A percentile compares a stretch with the other conserved stretches of the same genome.
phyloP scores from a whole-genome alignment of 2,797 vertebrate species.

The Diplodus sargus region DNA sequence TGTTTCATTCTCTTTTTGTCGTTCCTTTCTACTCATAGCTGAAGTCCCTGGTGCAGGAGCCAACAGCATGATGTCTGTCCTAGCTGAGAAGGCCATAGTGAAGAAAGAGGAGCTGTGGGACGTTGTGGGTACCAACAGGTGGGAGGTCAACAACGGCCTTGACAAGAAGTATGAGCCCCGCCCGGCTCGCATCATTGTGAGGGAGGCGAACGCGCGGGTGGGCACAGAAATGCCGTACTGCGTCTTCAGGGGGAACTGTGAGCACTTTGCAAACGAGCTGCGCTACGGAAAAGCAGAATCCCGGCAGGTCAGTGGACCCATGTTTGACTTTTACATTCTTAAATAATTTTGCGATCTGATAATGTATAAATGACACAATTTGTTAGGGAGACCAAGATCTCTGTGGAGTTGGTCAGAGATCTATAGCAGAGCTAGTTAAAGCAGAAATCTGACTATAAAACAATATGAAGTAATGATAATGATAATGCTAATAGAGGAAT shows the following conservation, averaged over 20 bases:
- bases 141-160: slow-evolving; percentile 87
- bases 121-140: slow-evolving; percentile 80
- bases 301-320: slow-evolving; percentile 80
- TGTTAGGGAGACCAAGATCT: no score
- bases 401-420: no score
- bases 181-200: slow-evolving; percentile 72
- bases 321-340: neutral
- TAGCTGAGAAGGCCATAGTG: slow-evolving; percentile 85
- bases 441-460: no score
- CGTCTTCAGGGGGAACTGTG: slow-evolving; percentile 87
- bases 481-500: no score
- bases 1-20: no score
- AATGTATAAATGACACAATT: no score
- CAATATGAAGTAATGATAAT: no score
- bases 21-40: slow-evolving; percentile 60
- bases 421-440: no score
- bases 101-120: slow-evolving; percentile 84
- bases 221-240: slow-evolving; percentile 82
- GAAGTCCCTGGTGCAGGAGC: slow-evolving; percentile 76
- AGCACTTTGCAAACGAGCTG: slow-evolving; percentile 90
- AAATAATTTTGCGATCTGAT: no score
- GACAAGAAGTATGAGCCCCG: slow-evolving; percentile 80
- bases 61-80: slow-evolving; percentile 87
- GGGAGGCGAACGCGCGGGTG: slow-evolving; percentile 76
- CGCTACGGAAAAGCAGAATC: slow-evolving; percentile 88